phyloP scores from a whole-genome alignment of 2,113 vertebrate genomes.

The Varanus salvator region DNA sequence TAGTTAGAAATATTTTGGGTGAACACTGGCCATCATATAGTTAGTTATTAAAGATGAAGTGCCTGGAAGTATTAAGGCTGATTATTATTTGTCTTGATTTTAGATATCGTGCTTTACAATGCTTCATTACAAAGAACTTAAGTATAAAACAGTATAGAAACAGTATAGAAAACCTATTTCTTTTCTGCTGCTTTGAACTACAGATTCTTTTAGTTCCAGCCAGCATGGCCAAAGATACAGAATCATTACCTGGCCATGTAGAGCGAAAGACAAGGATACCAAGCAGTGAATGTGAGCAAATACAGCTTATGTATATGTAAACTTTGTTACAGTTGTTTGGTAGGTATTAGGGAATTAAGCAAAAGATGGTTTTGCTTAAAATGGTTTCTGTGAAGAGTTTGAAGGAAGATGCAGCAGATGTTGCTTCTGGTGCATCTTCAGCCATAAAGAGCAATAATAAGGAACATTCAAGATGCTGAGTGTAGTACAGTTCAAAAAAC shows the following conservation, averaged over 20 bases:
- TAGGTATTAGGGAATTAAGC: neutral
- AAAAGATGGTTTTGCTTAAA: neutral
- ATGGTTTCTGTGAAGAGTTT: neutral
- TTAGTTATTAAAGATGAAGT: neutral
- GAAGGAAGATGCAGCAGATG: neutral
- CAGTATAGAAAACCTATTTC: too few relatives aligned
- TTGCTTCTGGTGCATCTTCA: neutral
- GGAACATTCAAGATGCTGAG: neutral
- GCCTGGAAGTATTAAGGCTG: neutral
- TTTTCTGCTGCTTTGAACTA: neutral
- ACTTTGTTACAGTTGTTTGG: neutral
- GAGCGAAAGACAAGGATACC: neutral
- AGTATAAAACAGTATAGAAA: neutral
- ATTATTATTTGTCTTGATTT: neutral
- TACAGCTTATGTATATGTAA: neutral
- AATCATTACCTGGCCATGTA: neutral
- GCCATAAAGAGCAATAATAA: neutral
- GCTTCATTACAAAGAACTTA: neutral
- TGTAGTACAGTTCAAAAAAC: neutral
- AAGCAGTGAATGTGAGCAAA: neutral
- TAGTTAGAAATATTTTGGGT: neutral
- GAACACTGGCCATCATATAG: neutral
- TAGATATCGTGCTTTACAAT: neutral
- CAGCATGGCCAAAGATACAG: neutral
- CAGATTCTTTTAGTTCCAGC: neutral